Conservation (phyloP, 2,797 vertebrate genomes). For the Uromys caudimaculatus region DNA sequence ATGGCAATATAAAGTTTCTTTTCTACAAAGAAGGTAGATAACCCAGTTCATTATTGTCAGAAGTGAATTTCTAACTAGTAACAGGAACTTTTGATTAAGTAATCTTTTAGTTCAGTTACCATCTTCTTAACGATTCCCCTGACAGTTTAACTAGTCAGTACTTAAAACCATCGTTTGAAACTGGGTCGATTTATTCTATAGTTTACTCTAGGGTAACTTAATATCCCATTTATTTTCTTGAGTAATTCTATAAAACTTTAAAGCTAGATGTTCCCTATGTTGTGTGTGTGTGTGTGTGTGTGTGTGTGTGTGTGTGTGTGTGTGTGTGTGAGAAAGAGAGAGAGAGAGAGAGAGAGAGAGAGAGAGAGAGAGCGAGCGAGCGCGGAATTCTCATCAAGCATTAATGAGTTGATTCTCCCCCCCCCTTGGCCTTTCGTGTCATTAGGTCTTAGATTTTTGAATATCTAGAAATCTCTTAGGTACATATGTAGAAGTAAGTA, state of each 20-base stretch:
- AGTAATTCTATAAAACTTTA: conserved; percentile 69
- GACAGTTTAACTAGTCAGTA: neutral
- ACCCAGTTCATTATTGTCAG: neutral
- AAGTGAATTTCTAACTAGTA: neutral
- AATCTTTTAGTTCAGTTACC: conserved; percentile 27
- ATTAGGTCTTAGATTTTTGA: conserved; percentile 2
- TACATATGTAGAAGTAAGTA: neutral
- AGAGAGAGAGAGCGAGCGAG: too few relatives aligned
- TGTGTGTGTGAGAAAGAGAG: neutral
- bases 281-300: conserved; percentile 50
- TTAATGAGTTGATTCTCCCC: neutral
- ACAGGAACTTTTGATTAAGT: conserved; percentile 47
- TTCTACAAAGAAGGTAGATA: neutral
- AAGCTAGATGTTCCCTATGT: conserved; percentile 50
- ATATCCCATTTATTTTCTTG: conserved; percentile 74
- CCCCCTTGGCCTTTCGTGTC: neutral
- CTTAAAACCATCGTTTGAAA: neutral
- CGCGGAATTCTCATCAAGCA: neutral
- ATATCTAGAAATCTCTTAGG: neutral
- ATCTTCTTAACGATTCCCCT: neutral
- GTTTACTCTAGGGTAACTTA: conserved; percentile 75
- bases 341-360: neutral
- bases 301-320: conserved; percentile 50
- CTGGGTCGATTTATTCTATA: conserved; percentile 15
- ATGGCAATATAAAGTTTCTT: conserved; percentile 76